Base-by-base conservation (phyloP, 1,140 invertebrate genomes). In the Drosophila tani region DNA sequence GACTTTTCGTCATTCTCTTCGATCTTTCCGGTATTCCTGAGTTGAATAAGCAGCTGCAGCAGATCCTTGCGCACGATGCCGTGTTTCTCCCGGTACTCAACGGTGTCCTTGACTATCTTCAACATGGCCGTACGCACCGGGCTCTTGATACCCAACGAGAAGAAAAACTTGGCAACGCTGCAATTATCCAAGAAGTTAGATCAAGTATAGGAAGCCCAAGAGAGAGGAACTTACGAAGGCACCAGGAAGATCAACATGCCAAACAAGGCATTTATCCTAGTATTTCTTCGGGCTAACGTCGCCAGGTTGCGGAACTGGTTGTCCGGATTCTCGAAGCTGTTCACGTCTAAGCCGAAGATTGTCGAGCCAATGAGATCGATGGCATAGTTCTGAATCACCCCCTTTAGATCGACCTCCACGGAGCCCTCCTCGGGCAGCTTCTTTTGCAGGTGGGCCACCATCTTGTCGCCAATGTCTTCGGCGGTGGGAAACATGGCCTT, bases 11-110 rank as follows among this genome's bases (percentile, higher is more conserved):
- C 82, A 49, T 92, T 83, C 17, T 9, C 79, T 64, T 35, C 91
- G 19, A 93, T 78, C 53, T 67, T 82, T 21, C 92, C 93, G 1
- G 93, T 93, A 12, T 94, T 93, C 57, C 93, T 92, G 5, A 95
- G 64, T 49, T 94, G 93, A 53, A 95, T 93, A 6, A 95, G 75
- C 32, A 95, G 75, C 58, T 95, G 94, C 64, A 95, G 70, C 68
- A 95, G 94, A 81, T 95, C 95, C 59, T 94, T 93, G 57, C 94
- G 91, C 0, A 80, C 81, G 17, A 95, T 78, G 9, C 93, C 93
- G 55, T 94, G 92, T 19, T 93, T 87, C 69, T 94, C 93, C 0
- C 94, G 82, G 77, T 94, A 93, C 21, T 93, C 91, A 7, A 95
- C 93, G 1, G 94, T 94, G 19, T 95, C 93, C 74, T 93, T 93